Base-by-base conservation (phyloP, 2,888 invertebrate species). In the Eumerus sabulonum region DNA sequence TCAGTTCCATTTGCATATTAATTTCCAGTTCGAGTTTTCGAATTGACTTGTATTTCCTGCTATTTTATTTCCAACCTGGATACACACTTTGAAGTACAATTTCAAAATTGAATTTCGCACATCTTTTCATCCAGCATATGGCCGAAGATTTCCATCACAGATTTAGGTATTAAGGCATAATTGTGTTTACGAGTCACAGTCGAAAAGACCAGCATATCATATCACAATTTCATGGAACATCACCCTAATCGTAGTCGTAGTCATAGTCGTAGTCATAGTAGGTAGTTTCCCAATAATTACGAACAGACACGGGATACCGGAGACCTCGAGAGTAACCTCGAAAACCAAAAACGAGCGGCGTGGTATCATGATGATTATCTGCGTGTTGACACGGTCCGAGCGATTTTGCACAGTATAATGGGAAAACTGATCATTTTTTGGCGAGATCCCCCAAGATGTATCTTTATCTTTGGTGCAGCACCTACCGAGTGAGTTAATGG, bases 401-500 rank as follows among this genome's bases (percentile, higher is more conserved):
- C 3, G 27, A 27, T 27, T n/a, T 27, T 27, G 27, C 27, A 27
- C 27, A 4, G 27, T 2, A 27, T 27, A 27, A 27, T 27, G 27
- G 7, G 27, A 50, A 62, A 53, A 54, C 54, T 27, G 27, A 27
- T 27, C 2, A 27, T 27, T 51, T 67, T 73, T 79, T 73, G 77
- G 73, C 73, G 57, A 79, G 77, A 51, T 66, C 87, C 86, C 88
- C 87, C 85, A 85, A 84, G 86, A 86, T 85, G 87, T 87, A 86
- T 87, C 88, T 87, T 88, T 88, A 86, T 87, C 83, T 83, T 83
- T 70, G 82, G 82, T 82, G 76, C 84, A 83, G 84, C 85, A 85
- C 86, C 88, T 85, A 87, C 87, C 87, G 88, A 82, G 88, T 84
- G 83, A 83, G 87, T 86, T 87, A 87, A 87, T 87, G 87, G 27